phyloP scores from a whole-genome alignment of 2,113 vertebrate species.

The Furnarius figulus region DNA sequence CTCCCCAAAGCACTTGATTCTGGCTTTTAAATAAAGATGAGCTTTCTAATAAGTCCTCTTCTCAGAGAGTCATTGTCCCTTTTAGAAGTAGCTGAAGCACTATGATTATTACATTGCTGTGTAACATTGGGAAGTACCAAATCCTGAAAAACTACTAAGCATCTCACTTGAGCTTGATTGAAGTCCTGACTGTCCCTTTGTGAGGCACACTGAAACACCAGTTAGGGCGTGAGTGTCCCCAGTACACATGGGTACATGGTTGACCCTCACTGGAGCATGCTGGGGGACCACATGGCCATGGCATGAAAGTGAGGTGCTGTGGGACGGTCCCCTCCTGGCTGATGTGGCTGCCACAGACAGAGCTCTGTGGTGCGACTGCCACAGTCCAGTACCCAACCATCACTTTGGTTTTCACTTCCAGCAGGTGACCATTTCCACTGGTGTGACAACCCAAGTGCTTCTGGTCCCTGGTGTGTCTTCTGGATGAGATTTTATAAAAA shows the following conservation, averaged over 20 bases:
- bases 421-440: neutral
- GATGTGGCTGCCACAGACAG: accelerated
- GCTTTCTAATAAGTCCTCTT: neutral
- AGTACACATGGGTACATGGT: accelerated
- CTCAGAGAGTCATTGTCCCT: neutral
- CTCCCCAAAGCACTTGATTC: neutral
- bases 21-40: neutral
- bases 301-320: accelerated
- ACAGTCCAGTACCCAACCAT: neutral
- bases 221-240: neutral
- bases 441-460: neutral
- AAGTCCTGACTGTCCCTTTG: neutral
- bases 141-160: neutral
- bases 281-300: accelerated
- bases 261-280: accelerated
- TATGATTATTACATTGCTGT: neutral
- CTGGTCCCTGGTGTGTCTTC: neutral
- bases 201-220: neutral
- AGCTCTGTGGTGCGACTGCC: neutral
- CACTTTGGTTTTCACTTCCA: neutral
- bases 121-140: neutral
- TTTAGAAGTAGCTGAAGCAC: neutral
- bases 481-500: neutral
- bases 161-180: neutral
- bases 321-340: neutral